Evolutionary conservation across 2,888 invertebrate species (phyloP).

Genomic region (Willowsia nigromaculata): DNA sequence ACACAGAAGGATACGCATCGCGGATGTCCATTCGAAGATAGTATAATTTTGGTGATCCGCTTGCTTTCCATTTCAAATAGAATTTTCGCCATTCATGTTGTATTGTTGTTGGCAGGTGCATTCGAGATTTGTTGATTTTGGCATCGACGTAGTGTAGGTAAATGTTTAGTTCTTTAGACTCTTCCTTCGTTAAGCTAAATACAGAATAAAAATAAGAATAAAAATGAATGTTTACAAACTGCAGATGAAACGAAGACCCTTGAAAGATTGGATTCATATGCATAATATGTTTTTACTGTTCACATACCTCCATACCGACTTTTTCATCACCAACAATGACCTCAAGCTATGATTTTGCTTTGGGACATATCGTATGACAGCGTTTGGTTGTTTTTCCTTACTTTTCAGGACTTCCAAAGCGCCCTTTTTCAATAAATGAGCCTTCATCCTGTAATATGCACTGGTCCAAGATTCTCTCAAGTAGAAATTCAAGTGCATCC

Average conservation of each 20-base stretch:
- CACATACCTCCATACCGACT: not conserved
- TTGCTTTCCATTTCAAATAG: constrained; percentile 49
- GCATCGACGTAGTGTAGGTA: constrained; percentile 36
- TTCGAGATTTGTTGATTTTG: constrained; percentile 37
- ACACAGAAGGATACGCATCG: constrained; percentile 75
- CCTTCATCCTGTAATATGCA: constrained; percentile 53
- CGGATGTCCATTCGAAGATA: constrained; percentile 72
- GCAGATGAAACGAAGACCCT: not conserved
- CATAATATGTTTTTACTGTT: not conserved
- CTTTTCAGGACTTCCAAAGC: not conserved
- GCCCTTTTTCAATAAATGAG: constrained; percentile 21
- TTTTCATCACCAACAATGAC: not conserved
- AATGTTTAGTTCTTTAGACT: not conserved
- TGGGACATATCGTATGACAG: constrained; percentile 24
- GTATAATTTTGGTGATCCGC: constrained; percentile 59
- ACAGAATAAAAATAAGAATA: not conserved
- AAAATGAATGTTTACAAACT: not conserved
- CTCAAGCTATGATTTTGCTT: constrained; percentile 32
- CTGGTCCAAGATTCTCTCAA: constrained; percentile 73
- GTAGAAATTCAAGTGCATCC: constrained; percentile 69
- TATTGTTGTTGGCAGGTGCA: constrained; percentile 33
- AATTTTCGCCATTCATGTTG: constrained; percentile 68
- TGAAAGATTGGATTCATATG: too few species aligned
- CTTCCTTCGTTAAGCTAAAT: not conserved
- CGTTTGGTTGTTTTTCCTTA: not conserved